A percentile compares a stretch with the other conserved stretches of the same genome.
Evolutionary conservation across 2,888 invertebrate genomes (phyloP).

Genomic region (Netelia fuscicornis): DNA sequence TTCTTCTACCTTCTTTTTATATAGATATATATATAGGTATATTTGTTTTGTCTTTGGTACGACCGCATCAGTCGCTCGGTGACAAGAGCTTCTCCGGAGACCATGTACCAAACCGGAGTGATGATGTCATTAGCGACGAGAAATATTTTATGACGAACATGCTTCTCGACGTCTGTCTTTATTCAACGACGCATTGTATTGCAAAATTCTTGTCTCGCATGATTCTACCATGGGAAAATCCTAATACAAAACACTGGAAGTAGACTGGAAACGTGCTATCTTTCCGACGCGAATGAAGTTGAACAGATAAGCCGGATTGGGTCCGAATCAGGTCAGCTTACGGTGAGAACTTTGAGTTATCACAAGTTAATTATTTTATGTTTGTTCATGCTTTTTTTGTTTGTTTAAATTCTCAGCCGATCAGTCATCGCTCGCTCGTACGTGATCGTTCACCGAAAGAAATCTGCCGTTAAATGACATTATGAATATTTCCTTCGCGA

Average conservation of each 20-base stretch:
- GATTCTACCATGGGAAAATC: slow-evolving; percentile 19
- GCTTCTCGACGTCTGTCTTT: slow-evolving; percentile 36
- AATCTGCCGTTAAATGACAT: too few species aligned
- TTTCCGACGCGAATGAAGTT: too few species aligned
- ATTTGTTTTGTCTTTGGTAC: slow-evolving; percentile 39
- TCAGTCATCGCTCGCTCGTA: too few species aligned
- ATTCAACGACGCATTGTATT: slow-evolving; percentile 34
- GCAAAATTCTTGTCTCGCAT: neutral
- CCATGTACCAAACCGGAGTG: slow-evolving; percentile 55
- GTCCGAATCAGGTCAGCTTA: too few species aligned
- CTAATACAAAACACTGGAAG: neutral
- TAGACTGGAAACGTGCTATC: neutral
- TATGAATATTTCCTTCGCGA: too few species aligned
- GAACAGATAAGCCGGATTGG: too few species aligned
- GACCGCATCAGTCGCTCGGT: slow-evolving; percentile 60
- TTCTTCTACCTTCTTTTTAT: slow-evolving; percentile 4
- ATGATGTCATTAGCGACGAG: slow-evolving; percentile 65
- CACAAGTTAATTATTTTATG: too few species aligned
- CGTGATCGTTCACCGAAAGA: too few species aligned
- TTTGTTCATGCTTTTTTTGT: neutral
- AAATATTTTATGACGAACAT: slow-evolving; percentile 62
- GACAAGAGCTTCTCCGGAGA: slow-evolving; percentile 34
- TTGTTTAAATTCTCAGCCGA: neutral
- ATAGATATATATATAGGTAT: slow-evolving; percentile 3
- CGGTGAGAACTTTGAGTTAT: too few species aligned